Conservation (phyloP, 2,113 vertebrate species). For the Podarcis raffonei region DNA sequence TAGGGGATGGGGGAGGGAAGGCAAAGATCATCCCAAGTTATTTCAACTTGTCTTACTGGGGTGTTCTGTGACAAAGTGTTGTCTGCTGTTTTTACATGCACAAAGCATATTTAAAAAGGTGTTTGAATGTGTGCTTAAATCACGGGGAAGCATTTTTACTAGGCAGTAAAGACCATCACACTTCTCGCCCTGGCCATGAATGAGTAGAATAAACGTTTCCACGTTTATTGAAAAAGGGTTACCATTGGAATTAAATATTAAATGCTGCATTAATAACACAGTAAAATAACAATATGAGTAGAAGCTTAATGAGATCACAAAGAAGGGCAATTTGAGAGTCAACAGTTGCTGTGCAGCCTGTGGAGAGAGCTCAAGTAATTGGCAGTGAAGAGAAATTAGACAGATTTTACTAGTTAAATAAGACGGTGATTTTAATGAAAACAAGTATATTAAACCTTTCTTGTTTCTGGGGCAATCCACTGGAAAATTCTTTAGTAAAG, state of each 20-base stretch:
- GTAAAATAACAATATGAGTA: slow-evolving; percentile 10
- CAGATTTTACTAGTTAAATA: background rate
- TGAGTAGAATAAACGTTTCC: background rate
- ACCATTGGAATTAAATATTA: slow-evolving; percentile 14
- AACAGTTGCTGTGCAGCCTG: background rate
- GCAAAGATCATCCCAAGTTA: too few species aligned
- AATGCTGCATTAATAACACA: slow-evolving; percentile 12
- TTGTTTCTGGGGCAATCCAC: slow-evolving; percentile 11
- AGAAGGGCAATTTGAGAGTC: slow-evolving; percentile 8
- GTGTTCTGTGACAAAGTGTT: background rate
- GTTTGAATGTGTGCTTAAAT: background rate
- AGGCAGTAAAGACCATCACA: background rate
- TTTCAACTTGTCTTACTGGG: background rate
- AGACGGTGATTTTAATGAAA: slow-evolving; percentile 7
- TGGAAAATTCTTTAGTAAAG: background rate
- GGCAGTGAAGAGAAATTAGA: slow-evolving; percentile 18
- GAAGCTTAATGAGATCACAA: slow-evolving; percentile 20
- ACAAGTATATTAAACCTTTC: background rate
- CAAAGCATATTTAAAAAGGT: background rate
- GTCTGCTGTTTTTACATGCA: background rate
- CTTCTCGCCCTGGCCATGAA: background rate
- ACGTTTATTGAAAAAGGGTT: slow-evolving; percentile 9
- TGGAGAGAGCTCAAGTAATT: slow-evolving; percentile 12
- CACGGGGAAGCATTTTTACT: slow-evolving; percentile 4
- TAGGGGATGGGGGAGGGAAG: background rate